Conservation (phyloP, 1,140 invertebrate species). For the Coptotermes formosanus region DNA sequence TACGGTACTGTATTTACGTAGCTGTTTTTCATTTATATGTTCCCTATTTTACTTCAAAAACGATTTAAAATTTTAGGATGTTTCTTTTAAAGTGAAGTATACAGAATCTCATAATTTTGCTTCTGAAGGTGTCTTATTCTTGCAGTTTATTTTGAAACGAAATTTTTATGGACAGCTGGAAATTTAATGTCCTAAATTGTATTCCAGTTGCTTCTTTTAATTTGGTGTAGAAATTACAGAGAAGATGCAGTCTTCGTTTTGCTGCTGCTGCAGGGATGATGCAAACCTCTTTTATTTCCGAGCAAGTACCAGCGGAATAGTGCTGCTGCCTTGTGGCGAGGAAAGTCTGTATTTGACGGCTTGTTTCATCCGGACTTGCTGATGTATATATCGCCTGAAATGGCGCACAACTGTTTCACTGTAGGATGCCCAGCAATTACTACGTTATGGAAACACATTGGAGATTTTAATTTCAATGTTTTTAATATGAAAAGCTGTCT, state of each 20-base stretch:
- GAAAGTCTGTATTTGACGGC: not conserved
- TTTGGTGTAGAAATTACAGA: constrained; percentile 1
- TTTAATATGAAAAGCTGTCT: no score
- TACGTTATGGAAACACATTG: not conserved
- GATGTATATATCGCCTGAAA: not conserved
- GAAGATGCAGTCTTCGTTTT: not conserved
- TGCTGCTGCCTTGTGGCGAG: not conserved
- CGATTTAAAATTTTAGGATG: no score
- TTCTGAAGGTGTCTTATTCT: no score
- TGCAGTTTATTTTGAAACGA: not conserved
- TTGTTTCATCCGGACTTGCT: not conserved
- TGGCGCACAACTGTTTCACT: not conserved
- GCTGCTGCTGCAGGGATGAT: not conserved
- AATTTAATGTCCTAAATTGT: not conserved
- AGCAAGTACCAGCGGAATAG: not conserved
- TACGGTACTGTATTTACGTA: no score
- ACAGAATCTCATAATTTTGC: no score
- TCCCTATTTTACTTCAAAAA: no score
- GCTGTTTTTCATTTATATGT: no score
- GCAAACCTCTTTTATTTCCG: not conserved
- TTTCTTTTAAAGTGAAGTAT: no score
- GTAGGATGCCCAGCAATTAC: not conserved
- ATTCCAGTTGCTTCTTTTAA: not conserved
- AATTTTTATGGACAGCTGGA: not conserved
- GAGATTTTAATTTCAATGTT: constrained; percentile 1